Conservation (phyloP, 2,888 invertebrate genomes). For the Lithophane ornitopus region DNA sequence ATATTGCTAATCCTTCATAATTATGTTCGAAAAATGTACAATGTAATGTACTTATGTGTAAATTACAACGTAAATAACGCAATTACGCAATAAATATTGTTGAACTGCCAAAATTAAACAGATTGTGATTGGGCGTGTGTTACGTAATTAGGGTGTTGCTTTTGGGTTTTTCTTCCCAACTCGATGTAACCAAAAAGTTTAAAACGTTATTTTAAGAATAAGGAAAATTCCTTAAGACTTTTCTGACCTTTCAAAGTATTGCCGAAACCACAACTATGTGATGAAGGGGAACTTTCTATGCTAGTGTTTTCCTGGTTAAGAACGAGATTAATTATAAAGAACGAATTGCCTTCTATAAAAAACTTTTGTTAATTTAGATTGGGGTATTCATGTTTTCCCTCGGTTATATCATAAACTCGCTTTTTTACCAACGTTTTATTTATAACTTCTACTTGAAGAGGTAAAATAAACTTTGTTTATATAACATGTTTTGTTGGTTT, state of each 20-base stretch:
- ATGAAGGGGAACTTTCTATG: background rate
- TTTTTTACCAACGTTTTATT: constrained; percentile 24
- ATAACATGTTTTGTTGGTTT: background rate
- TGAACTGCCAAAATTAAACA: too few relatives aligned
- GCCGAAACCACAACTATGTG: background rate
- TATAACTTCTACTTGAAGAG: constrained; percentile 6
- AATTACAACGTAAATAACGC: too few relatives aligned
- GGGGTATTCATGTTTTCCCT: background rate
- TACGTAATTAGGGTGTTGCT: background rate
- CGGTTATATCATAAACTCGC: background rate
- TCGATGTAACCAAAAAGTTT: constrained; percentile 10
- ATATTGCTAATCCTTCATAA: too few relatives aligned
- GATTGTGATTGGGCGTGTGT: too few relatives aligned
- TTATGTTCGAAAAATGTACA: too few relatives aligned
- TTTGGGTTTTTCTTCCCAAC: background rate
- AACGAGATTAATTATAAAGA: constrained; percentile 3
- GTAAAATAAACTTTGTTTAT: background rate
- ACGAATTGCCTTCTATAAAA: constrained; percentile 4
- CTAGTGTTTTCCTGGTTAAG: constrained; percentile 21
- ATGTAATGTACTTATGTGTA: too few relatives aligned
- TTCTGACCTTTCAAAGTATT: constrained; percentile 22
- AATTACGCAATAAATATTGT: too few relatives aligned
- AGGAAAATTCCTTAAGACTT: constrained; percentile 4
- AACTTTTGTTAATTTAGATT: constrained; percentile 16
- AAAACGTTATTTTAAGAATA: constrained; percentile 39